Base-by-base conservation (phyloP, 1,140 invertebrate species). In the Drosophila saltans region DNA sequence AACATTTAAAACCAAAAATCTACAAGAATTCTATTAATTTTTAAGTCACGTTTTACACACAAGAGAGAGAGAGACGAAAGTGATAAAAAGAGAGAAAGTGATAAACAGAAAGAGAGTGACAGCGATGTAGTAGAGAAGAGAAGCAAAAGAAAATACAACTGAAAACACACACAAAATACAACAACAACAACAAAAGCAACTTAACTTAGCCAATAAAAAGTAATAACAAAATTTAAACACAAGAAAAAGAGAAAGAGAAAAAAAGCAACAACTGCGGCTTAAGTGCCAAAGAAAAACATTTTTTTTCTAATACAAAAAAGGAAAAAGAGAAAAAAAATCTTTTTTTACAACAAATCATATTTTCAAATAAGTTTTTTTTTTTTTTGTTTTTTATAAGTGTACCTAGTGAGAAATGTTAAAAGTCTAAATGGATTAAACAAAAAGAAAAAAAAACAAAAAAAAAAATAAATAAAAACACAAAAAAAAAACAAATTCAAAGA, bases 391-490 rank as follows among this genome's bases (percentile, higher is more conserved):
- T 89, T 90, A 89, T 89, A 89, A 84, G 85, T 89, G 84, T 89
- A 89, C 84, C 84, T 89, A 89, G 84, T 89, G 84, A 90, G 84
- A 89, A 88, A 89, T 89, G 75, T 89, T 90, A 89, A 89, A 89
- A 89, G 84, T 89, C 84, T 89, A 78, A 89, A 89, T 77, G 83
- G 74, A 86, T 76, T 81, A 84, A 85, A 71, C 66, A 74, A 75
- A 91, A 75, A 71, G 74, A 79, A 81, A 80, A 76, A 70, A 80
- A 73, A 75, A 71, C 69, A 79, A 79, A 82, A 75, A 70, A 77
- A 73, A 67, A 69, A 74, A 73, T 56, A 57, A 73, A 77, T 74
- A 62, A 69, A 69, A 80, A 48, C 75, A 26, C 62, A 73, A 79
- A 66, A 77, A 66, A 72, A 90, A 90, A 90, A 90, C 78, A 85